phyloP scores from a whole-genome alignment of 2,888 invertebrate genomes.

The Drosophila phalerata region DNA sequence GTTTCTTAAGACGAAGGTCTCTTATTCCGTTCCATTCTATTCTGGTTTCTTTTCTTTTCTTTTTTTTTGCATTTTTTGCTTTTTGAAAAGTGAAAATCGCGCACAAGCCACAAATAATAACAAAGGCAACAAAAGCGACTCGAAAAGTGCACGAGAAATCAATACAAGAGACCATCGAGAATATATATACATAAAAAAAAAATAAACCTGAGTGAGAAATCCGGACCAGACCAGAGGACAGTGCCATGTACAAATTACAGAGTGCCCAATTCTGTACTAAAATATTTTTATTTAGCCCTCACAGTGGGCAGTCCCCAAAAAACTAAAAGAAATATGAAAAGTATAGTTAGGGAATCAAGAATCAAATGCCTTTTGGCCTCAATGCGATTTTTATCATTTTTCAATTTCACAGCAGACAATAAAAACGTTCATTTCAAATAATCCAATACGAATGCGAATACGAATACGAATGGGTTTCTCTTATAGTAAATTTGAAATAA shows the following conservation, averaged over 20 bases:
- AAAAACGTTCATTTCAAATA: constrained; percentile 51
- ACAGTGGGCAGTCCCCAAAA: constrained; percentile 74
- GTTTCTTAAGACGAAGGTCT: constrained; percentile 78
- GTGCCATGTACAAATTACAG: constrained; percentile 60
- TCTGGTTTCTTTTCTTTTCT: constrained; percentile 11
- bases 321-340: background rate
- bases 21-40: constrained; percentile 33
- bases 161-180: constrained; percentile 65
- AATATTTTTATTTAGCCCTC: constrained; percentile 48
- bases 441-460: constrained; percentile 43
- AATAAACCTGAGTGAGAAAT: constrained; percentile 30
- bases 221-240: constrained; percentile 41
- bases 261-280: constrained; percentile 47
- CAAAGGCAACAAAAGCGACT: constrained; percentile 58
- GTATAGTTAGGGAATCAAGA: constrained; percentile 20
- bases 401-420: constrained; percentile 83
- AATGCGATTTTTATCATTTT: constrained; percentile 82
- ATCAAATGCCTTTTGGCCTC: constrained; percentile 63
- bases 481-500: constrained; percentile 30
- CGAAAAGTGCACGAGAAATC: constrained; percentile 71
- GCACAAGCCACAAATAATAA: constrained; percentile 50
- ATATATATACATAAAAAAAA: constrained; percentile 27
- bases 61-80: constrained; percentile 18
- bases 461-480: constrained; percentile 35
- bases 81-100: constrained; percentile 79